These are phyloP conservation scores for Trichogramma dendrolimi DNA, from an alignment of 2,888 invertebrate genomes.

Conservation along the genomic window DNA sequence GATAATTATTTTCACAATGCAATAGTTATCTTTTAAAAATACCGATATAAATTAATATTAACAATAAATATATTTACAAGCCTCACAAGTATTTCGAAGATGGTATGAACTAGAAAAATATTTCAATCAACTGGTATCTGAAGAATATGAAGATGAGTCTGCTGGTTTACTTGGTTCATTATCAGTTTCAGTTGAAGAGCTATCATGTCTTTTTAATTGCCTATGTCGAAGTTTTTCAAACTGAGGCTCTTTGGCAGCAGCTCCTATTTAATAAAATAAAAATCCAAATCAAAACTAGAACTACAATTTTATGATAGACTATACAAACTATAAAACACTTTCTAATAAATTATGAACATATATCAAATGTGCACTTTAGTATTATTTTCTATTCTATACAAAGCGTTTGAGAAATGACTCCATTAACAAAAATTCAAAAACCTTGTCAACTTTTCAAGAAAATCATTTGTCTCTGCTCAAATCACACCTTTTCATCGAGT, in stretches of 20 bases:
- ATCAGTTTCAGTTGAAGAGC: conserved; percentile 50
- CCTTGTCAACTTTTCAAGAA: conserved; percentile 1
- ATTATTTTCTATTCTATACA: conserved; percentile 8
- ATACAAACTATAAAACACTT: conserved; percentile 2
- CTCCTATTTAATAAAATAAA: conserved; percentile 31
- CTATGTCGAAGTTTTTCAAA: conserved; percentile 49
- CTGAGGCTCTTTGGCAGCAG: conserved; percentile 51
- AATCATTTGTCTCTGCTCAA: too few species aligned
- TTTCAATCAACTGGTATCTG: conserved; percentile 42
- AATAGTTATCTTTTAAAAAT: too few species aligned
- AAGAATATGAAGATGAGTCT: conserved; percentile 47
- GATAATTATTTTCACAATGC: too few species aligned
- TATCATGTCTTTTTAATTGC: conserved; percentile 49
- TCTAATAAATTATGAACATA: background rate
- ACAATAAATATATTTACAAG: too few species aligned
- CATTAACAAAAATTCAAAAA: conserved; percentile 15
- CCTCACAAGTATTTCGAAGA: too few species aligned
- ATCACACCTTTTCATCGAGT: too few species aligned
- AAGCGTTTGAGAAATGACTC: conserved; percentile 11
- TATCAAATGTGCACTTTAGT: background rate
- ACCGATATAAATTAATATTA: too few species aligned
- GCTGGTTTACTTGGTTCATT: conserved; percentile 46
- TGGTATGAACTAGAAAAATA: background rate
- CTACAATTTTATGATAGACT: background rate
- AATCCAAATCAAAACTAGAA: conserved; percentile 1